Percentiles rank a stretch among this genome's conserved stretches.
phyloP scores from a whole-genome alignment of 35 echinoderm and acorn worm genomes.

The Apostichopus californicus region DNA sequence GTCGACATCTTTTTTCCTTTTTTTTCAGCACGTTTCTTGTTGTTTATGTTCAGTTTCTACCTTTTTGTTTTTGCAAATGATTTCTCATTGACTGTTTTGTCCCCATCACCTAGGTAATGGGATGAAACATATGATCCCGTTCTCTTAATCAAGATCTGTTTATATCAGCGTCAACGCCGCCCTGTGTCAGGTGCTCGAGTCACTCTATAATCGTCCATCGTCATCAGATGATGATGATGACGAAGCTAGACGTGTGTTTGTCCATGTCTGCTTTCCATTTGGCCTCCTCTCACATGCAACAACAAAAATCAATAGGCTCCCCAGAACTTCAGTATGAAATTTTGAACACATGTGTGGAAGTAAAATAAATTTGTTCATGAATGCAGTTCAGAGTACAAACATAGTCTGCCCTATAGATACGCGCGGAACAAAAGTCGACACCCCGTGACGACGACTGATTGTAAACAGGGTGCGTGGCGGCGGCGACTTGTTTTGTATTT shows the following conservation, averaged over 20 bases:
- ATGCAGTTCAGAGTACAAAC: no score
- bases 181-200: not conserved
- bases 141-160: not conserved
- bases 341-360: not conserved
- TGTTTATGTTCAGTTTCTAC: no score
- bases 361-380: no score
- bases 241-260: not conserved
- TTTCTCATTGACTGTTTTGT: not conserved
- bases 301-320: not conserved
- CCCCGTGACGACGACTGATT: no score
- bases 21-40: no score
- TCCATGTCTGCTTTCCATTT: not conserved
- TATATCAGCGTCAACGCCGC: not conserved
- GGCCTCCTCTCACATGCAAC: not conserved
- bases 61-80: no score
- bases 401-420: no score
- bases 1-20: no score
- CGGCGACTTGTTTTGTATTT: no score
- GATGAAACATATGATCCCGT: not conserved
- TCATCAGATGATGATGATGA: not conserved
- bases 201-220: not conserved
- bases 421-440: no score
- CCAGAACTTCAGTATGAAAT: not conserved
- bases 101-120: not conserved
- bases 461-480: not conserved